Base-by-base conservation (phyloP, 2,797 vertebrate genomes). In the Rhinophrynus dorsalis region DNA sequence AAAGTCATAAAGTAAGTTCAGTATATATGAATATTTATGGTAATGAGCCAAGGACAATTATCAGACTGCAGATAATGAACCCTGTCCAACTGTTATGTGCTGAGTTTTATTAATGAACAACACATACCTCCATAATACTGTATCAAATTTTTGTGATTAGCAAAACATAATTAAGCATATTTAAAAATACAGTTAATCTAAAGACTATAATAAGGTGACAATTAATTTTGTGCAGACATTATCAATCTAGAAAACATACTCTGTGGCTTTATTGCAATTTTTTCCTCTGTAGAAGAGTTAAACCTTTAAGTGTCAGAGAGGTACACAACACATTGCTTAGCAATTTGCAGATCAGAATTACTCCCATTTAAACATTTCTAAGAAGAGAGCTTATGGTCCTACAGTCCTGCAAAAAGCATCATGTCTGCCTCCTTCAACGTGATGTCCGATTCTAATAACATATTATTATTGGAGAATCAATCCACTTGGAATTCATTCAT, bases 61-160 rank as follows among this genome's bases (percentile, higher is more conserved):
- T n/a, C 33, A 58, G 11, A 58, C 55, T 42, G 23, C 55, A 26
- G 23, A 10, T 57, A 57, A 38, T 57, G 54, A 37, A 57, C 54
- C 15, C 29, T 18, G 29, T 57, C 54, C 23, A 57, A 57, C 24
- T 29, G 17, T 23, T 40, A 17, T 40, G 35, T 26, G 30, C 35
- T 58, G 33, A 58, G 11, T 58, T 2, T 58, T 26, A 40, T 58
- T 40, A 56, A 35, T 56, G 54, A 37, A 56, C 33, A 15, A 56
- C 6, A 42, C 21, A 33, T 23, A 24, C 54, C 20, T 40, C 21
- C 35, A 58, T 21, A 48, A 48, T 24, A 48, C 11, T 12, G 33
- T 40, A 26, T 40, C 12, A 40, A 40, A 12, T 26, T 40, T 58
- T 24, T 12, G 13, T 58, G 37, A 40, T 38, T 35, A 58, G 40